These are phyloP conservation scores for Apamea crenata DNA, from an alignment of 2,888 invertebrate genomes.

Conservation along the genomic window DNA sequence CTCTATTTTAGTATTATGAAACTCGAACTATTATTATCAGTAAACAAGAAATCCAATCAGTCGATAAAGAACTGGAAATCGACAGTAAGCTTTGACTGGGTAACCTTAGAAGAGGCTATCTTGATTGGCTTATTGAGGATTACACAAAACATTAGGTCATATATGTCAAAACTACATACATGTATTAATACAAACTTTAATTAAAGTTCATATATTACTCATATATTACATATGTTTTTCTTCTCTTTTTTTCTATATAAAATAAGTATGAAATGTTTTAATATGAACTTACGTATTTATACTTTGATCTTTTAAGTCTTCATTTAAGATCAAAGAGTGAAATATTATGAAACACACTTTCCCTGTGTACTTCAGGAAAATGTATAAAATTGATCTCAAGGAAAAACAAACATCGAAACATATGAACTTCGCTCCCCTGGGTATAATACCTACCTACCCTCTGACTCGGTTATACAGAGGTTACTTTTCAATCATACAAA, in stretches of 20 bases:
- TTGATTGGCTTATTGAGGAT: neutral
- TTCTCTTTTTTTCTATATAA: no score
- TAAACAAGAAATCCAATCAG: conserved; percentile 21
- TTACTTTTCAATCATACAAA: conserved; percentile 55
- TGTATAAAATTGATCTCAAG: conserved; percentile 24
- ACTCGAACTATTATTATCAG: neutral
- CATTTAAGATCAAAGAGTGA: neutral
- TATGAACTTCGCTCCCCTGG: conserved; percentile 50
- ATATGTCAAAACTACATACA: no score
- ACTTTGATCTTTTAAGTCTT: no score
- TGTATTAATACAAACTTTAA: neutral
- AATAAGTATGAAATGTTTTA: no score
- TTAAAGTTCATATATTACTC: neutral
- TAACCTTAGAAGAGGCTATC: neutral
- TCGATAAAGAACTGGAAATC: neutral
- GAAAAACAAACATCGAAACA: conserved; percentile 34
- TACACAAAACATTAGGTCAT: neutral
- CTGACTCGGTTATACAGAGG: conserved; percentile 39
- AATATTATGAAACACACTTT: neutral
- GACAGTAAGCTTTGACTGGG: neutral
- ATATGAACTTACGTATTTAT: no score
- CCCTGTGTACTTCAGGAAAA: conserved; percentile 20
- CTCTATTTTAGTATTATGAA: conserved; percentile 32
- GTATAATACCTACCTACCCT: conserved; percentile 46
- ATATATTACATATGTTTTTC: no score